Conservation (phyloP, 2,888 invertebrate genomes). For the Nephrocerus scutellatus region DNA sequence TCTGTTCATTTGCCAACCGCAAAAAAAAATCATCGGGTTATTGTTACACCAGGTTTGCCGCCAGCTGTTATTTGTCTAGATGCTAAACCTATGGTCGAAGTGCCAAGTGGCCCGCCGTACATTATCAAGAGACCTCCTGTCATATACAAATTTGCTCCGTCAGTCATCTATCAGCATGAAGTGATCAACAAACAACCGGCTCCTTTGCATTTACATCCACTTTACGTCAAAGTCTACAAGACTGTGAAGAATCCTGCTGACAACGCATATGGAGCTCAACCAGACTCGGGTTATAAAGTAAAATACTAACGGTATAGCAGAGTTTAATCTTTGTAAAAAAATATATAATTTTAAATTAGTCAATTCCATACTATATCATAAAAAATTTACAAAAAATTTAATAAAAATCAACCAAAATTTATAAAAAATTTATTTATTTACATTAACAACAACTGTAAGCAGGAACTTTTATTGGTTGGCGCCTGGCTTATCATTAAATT, state of each 20-base stretch:
- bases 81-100: conserved; percentile 34
- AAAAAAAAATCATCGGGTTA: conserved; percentile 38
- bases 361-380: no score
- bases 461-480: no score
- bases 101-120: conserved; percentile 41
- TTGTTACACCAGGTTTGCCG: conserved; percentile 39
- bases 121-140: conserved; percentile 42
- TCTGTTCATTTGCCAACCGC: conserved; percentile 39
- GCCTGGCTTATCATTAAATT: no score
- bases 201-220: conserved; percentile 41
- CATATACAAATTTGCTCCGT: conserved; percentile 43
- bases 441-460: no score
- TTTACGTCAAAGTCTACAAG: conserved; percentile 45
- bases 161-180: conserved; percentile 42
- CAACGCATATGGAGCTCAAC: no score
- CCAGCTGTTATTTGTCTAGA: conserved; percentile 42
- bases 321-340: no score
- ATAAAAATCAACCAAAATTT: no score
- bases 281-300: no score
- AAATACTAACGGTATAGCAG: no score
- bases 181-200: conserved; percentile 43
- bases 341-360: no score
- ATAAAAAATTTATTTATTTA: no score
- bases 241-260: conserved; percentile 45
- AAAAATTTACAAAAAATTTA: no score